Percentiles rank a stretch among this genome's conserved stretches.
phyloP scores from a whole-genome alignment of 2,888 invertebrate species.

The Hypena proboscidalis region DNA sequence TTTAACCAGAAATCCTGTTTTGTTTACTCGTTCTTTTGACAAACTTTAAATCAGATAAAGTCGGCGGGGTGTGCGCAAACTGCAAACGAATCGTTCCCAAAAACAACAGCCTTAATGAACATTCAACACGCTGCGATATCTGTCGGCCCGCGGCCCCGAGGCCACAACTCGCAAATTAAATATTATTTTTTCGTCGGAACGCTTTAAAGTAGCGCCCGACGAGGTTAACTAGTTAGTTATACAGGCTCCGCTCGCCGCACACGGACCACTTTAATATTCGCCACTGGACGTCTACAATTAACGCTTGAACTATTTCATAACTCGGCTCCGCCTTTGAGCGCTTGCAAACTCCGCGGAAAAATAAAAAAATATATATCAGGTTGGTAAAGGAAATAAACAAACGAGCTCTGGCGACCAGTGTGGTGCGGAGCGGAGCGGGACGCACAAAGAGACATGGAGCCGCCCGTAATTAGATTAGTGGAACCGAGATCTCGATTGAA shows the following conservation, averaged over 20 bases:
- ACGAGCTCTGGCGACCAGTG: conserved; percentile 42
- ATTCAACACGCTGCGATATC: conserved; percentile 47
- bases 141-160: conserved; percentile 37
- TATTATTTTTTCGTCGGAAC: conserved; percentile 66
- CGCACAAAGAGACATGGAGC: conserved; percentile 61
- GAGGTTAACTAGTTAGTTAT: conserved; percentile 77
- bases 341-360: conserved; percentile 61
- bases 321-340: conserved; percentile 80
- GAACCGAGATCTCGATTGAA: conserved; percentile 57
- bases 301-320: conserved; percentile 84
- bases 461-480: conserved; percentile 76
- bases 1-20: not conserved
- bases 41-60: conserved; percentile 8
- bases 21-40: conserved; percentile 3
- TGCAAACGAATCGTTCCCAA: conserved; percentile 20
- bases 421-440: conserved; percentile 22
- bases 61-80: conserved; percentile 1
- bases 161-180: conserved; percentile 64
- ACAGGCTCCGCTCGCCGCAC: conserved; percentile 58
- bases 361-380: conserved; percentile 70
- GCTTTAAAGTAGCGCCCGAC: conserved; percentile 54
- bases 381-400: conserved; percentile 67
- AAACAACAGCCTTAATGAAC: conserved; percentile 36
- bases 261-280: conserved; percentile 79
- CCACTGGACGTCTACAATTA: conserved; percentile 82